Base-by-base conservation (phyloP, 2,797 vertebrate genomes). In the Sebastiscus albofasciatus region DNA sequence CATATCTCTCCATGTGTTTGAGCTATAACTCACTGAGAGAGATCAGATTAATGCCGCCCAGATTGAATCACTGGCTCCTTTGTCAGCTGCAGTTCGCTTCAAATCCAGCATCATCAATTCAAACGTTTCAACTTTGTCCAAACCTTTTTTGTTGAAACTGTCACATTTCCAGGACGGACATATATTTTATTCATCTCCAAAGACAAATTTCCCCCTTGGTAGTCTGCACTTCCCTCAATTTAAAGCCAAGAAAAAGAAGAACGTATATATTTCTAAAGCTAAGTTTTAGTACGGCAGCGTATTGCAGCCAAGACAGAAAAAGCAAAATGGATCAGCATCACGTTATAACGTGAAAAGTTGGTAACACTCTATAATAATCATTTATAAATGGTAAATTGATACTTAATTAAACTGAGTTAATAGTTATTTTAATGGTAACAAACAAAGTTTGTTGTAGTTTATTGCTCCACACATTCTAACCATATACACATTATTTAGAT, bases 31-130 rank as follows among this genome's bases (percentile, higher is more conserved):
- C 74, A 24, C 68, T 33, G 61, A 80, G 64, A 77, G 9, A 72
- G 54, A 86, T 86, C 84, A 29, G 67, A 82, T 67, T 71, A 66
- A 54, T n/a, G 66, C 34, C 4, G 3, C 64, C 13, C 27, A n/a
- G 34, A 82, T 20, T 26, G 42, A 84, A 75, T 75, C 78, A 76
- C 34, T 3, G 26, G 67, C 58, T 79, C 49, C 34, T 83, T 83
- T 46, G 76, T 81, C 86, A 80, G 66, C 62, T 31, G 31, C 69
- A 68, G 49, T 65, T 84, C 42, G 75, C 56, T 20, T 69, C 16
- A 72, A 72, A 81, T 36, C 14, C 10, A 13, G 4, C 49, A 39
- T 60, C 72, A 26, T 18, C 42, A 68, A 58, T 67, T 72, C 61
- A 54, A 36, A 24, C 49, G 31, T 68, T 18, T 27, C 20, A 39